Evolutionary conservation across 1,140 invertebrate genomes (phyloP), one percentile per base, ranked within the genome.

Genomic region (Scaptomyza pallida): DNA sequence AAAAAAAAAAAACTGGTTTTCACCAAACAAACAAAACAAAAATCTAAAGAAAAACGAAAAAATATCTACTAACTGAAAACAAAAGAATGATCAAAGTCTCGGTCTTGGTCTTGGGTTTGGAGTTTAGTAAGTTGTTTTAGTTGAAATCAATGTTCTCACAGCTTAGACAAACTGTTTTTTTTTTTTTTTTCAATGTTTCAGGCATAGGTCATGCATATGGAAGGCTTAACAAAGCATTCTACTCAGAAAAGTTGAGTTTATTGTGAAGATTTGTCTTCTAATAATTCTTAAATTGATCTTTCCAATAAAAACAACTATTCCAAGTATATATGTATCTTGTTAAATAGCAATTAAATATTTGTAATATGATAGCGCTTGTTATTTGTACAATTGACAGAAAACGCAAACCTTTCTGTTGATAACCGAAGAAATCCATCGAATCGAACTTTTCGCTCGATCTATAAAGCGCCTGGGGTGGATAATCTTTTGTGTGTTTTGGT

Each of bases 391-490:
- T 48, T 80, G 62, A 75, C 60, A 80, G 70, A 57, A 45, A 78
- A 72, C 57, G 82, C 89, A 90, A 91, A 91, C 89, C 89, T 91
- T 90, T 83, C 56, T 86, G 85, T 75, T 90, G 89, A 72, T 90
- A 90, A 70, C 72, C 77, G 86, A 82, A 88, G 76, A 91, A 92
- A 80, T 93, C 93, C 91, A 92, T 93, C 69, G 93, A 93, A 90
- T 93, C 92, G 91, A 93, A 93, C 91, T 92, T 93, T 92, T 93
- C 93, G 92, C 93, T 93, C 78, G 93, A 93, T 93, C 93, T 93
- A 92, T 92, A 93, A 92, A 93, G 93, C 80, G 92, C 92, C 86
- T 93, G 93, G 44, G 90, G 88, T 89, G 86, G 89, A 75, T 89
- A 90, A 77, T 91, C 90, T 91, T 86, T 83, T 50, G 40, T 26